Conservation (phyloP, 2,888 invertebrate species). For the Erebia palarica region DNA sequence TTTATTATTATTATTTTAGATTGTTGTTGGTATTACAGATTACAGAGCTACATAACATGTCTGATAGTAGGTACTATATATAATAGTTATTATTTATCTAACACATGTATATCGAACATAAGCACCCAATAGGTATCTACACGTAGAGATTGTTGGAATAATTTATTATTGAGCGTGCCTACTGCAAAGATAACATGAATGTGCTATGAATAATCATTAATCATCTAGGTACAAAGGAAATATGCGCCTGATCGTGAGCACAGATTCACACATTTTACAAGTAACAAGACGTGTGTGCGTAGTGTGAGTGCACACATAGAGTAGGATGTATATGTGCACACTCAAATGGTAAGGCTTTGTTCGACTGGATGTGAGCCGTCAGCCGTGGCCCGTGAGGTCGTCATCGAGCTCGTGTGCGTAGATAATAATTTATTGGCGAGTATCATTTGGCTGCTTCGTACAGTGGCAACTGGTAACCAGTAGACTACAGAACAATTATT, state of each 20-base stretch:
- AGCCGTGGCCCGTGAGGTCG: constrained; percentile 40
- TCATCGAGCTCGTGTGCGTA: constrained; percentile 54
- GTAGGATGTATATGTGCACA: constrained; percentile 47
- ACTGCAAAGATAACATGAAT: constrained; percentile 37
- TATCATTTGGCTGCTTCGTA: constrained; percentile 50
- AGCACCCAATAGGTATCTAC: not conserved
- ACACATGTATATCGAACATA: no score
- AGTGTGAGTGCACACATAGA: no score
- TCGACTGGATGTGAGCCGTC: constrained; percentile 42
- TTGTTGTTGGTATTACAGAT: no score
- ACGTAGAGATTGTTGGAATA: constrained; percentile 16
- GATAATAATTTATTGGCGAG: constrained; percentile 67
- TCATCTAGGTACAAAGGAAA: constrained; percentile 65
- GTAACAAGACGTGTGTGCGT: no score
- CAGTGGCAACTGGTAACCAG: constrained; percentile 14
- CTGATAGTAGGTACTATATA: no score
- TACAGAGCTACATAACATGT: no score
- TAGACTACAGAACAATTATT: not conserved
- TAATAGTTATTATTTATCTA: no score
- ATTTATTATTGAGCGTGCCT: constrained; percentile 24
- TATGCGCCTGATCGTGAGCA: constrained; percentile 51
- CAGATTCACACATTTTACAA: constrained; percentile 32
- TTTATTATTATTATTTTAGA: no score
- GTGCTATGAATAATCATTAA: constrained; percentile 52
- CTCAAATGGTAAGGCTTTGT: constrained; percentile 46